Base-by-base conservation (phyloP, 2,797 vertebrate species). In the Dendrocincla tyrannina region DNA sequence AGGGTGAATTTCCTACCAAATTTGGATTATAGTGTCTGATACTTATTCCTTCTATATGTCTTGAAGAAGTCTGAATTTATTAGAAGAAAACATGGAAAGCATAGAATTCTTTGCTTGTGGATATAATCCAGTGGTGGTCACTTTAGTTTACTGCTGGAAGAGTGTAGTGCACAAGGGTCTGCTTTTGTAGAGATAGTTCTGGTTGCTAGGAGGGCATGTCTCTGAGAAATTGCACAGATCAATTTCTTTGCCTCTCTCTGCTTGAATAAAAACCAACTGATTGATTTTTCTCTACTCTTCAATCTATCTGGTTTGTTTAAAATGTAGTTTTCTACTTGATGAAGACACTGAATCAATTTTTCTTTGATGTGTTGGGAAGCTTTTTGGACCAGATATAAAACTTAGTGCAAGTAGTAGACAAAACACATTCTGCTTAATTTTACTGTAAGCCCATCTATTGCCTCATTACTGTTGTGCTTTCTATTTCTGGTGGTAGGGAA, bases 231-330 rank as follows among this genome's bases (percentile, higher is more conserved):
- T 66, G 52, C 49, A 28, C 50, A 23, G 62, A 90, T 90, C 76
- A 68, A 80, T 94, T 87, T 77, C 47, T 85, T 93, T 79, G 63
- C 66, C 56, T 39, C 33, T 74, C 63, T 92, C 52, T 86, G 49
- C 75, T 78, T 68, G 46, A 81, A 30, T 78, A 30, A 88, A 79
- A 18, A 27, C 0, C 10, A 56, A 41, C 67, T 46, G 37, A 90
- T 94, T 85, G 89, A 93, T 92, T 95, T 93, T 96, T 80, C 37
- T 75, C 30, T 72, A 7, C 47, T 86, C 83, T 68, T 86, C 63
- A 44, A 5, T 93, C 58, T 69, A 66, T 58, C 66, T 81, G 66
- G 28, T 68, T 58, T 75, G 58, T 86, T 91, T 88, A 68, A 79
- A 89, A 81, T 37, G 23, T 75, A 55, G 3, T 72, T 87, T 94